phyloP scores from a whole-genome alignment of 2,113 vertebrate species.

The Lethenteron camtschaticum region DNA sequence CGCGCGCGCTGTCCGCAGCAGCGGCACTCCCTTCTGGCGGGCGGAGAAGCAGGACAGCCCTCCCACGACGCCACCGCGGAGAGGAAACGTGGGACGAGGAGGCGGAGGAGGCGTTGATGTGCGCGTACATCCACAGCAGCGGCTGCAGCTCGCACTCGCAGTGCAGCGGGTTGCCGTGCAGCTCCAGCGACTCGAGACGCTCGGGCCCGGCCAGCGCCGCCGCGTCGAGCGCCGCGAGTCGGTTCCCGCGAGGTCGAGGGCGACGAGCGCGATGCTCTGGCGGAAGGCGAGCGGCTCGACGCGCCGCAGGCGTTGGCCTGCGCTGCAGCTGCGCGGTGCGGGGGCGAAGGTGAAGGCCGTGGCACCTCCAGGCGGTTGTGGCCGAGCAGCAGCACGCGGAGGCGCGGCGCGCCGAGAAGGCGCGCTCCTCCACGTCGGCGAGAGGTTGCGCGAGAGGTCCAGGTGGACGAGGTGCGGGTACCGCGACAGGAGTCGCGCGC shows the following conservation, averaged over 20 bases:
- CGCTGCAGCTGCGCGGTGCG: background rate
- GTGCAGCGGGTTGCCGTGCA: background rate
- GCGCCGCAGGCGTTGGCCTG: background rate
- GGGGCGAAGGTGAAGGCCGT: background rate
- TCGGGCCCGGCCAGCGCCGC: background rate
- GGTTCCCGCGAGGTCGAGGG: background rate
- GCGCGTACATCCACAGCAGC: background rate
- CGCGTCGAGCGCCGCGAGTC: constrained; percentile 1
- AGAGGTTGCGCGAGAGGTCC: constrained; percentile 4
- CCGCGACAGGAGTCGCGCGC: background rate
- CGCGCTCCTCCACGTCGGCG: background rate
- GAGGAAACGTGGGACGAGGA: background rate
- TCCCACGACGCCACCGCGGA: background rate
- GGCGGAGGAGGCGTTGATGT: background rate
- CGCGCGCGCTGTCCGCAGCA: no score
- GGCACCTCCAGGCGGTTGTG: background rate
- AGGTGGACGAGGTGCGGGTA: background rate
- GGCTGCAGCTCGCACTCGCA: constrained; percentile 1
- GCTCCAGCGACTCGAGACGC: background rate
- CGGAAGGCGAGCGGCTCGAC: constrained; percentile 4
- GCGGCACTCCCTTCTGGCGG: background rate
- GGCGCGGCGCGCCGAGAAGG: background rate
- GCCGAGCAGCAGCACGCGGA: background rate
- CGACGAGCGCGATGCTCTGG: background rate
- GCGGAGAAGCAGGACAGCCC: constrained; percentile 1